Evolutionary conservation across 2,113 vertebrate species (phyloP), one percentile per base, ranked within the genome.

Genomic region (Hemibagrus wyckioides): DNA sequence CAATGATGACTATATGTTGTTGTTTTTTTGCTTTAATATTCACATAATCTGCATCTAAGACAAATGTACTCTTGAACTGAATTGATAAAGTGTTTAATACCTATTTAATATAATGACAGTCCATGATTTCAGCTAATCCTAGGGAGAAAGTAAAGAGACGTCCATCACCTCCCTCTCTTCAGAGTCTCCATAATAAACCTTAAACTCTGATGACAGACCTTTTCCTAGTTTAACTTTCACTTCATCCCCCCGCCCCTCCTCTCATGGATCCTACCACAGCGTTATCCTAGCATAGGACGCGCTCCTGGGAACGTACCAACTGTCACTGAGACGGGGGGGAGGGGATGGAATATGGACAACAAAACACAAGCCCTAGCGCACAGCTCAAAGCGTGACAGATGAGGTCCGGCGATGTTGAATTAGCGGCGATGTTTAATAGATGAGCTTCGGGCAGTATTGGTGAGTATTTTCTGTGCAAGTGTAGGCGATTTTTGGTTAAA

Each of bases 241-340:
- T 2, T 41, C 56, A 80, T 14, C 41, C 84, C 67, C 61, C 54
- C 56, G 19, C n/a, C 30, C n/a, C 28, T 54, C n/a, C 50, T 80
- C 77, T 39, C 2, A 81, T 81, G 85, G 85, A 59, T 52, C 48
- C 57, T 82, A 48, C 65, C 81, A 77, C 36, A 44, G 33, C 19
- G 7, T 3, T 25, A 69, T 77, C 44, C 56, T 36, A 65, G 59
- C 15, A 19, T 77, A 19, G 59, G 39, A 75, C 71, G 81, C 81
- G 57, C 57, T 65, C 33, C 19, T 39, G 48, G 90, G 91, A 92
- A 36, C 76, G 83, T 92, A 92, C 91, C 91, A 92, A 86, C 84
- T 92, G 86, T 88, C 36, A 52, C 25, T 30, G 14, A 65, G 80
- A 65, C 56, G 33, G 85, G 67, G 84, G 75, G 80, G 88, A 85